A percentile compares a stretch with the other conserved stretches of the same genome.
Evolutionary conservation across 2,113 vertebrate genomes (phyloP).

Genomic region (Bungarus multicinctus): DNA sequence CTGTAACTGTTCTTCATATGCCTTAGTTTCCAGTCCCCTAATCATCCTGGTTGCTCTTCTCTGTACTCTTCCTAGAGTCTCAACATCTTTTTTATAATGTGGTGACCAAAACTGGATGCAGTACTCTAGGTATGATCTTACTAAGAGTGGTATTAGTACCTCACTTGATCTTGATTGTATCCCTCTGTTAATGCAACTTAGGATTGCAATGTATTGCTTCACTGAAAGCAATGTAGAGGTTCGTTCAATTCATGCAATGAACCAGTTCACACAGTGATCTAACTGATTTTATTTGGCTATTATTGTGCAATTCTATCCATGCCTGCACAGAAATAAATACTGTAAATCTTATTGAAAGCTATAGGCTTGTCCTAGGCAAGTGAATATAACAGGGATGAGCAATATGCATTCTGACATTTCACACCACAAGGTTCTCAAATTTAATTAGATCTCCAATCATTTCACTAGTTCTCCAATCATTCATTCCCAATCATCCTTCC

Average conservation of each 20-base stretch:
- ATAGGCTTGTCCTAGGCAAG: neutral
- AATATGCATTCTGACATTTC: neutral
- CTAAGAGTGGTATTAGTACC: too few species aligned
- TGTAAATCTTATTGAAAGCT: neutral
- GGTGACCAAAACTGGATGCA: too few species aligned
- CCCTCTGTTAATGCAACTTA: too few species aligned
- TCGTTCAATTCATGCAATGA: neutral
- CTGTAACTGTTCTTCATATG: too few species aligned
- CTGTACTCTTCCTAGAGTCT: too few species aligned
- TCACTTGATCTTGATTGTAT: too few species aligned
- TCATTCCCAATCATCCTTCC: neutral
- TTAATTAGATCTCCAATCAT: neutral
- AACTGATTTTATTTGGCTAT: neutral
- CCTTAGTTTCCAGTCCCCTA: too few species aligned
- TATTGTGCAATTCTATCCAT: neutral
- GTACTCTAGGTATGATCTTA: too few species aligned
- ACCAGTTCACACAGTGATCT: neutral
- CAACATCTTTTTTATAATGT: too few species aligned
- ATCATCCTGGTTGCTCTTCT: too few species aligned
- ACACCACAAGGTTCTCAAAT: neutral
- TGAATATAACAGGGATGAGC: neutral
- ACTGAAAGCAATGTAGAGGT: neutral
- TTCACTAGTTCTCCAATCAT: neutral
- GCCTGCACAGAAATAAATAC: neutral
- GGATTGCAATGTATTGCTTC: neutral